Evolutionary conservation across 2,797 vertebrate species (phyloP).

Genomic region (Pipistrellus nathusii): DNA sequence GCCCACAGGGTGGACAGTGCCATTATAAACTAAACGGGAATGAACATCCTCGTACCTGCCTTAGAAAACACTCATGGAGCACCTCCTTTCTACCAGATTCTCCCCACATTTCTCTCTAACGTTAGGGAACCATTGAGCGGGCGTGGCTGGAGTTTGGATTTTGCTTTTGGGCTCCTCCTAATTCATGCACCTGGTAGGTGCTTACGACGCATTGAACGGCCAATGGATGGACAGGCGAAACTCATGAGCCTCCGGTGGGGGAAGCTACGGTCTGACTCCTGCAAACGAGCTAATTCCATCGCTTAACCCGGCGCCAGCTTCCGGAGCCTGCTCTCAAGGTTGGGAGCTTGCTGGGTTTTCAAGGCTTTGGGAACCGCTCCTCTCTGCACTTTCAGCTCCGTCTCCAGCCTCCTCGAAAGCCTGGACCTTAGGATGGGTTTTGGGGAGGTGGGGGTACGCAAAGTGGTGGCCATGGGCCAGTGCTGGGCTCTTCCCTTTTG

Average conservation of each 20-base stretch:
- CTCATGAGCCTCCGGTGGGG: neutral
- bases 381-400: neutral
- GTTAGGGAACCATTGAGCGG: neutral
- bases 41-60: neutral
- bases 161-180: neutral
- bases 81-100: neutral
- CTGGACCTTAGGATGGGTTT: neutral
- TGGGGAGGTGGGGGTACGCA: rapidly evolving
- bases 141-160: neutral
- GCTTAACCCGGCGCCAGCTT: neutral
- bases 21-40: neutral
- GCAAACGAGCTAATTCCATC: neutral
- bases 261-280: neutral
- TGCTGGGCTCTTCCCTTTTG: neutral
- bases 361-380: neutral
- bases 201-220: neutral
- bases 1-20: neutral
- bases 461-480: neutral
- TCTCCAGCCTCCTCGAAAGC: neutral
- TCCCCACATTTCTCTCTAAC: neutral
- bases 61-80: neutral
- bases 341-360: neutral
- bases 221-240: neutral
- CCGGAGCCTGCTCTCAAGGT: neutral
- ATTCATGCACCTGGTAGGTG: neutral